Evolutionary conservation across 2,113 vertebrate genomes (phyloP).

Genomic region (Meleagris gallopavo): DNA sequence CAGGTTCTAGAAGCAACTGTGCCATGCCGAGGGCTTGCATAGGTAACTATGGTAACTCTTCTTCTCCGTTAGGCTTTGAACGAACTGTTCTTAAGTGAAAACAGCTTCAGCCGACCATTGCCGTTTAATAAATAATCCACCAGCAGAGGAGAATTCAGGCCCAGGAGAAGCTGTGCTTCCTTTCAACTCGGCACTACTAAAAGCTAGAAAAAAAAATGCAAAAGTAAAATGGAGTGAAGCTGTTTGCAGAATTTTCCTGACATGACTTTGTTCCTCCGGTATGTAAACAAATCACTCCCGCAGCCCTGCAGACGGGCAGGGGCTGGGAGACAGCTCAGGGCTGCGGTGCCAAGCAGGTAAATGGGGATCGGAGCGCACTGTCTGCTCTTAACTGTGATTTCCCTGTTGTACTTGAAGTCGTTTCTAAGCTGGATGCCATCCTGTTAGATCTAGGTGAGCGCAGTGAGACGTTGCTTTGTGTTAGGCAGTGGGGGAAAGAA

Average conservation of each 20-base stretch:
- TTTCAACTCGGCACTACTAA: constrained; percentile 35
- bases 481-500: neutral
- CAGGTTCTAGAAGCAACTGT: constrained; percentile 65
- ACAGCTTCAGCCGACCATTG: constrained; percentile 64
- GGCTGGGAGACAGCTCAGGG: neutral
- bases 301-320: accelerated
- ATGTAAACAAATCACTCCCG: neutral
- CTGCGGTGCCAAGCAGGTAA: neutral
- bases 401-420: neutral
- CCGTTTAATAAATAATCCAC: constrained; percentile 74
- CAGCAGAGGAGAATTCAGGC: constrained; percentile 45
- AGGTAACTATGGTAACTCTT: constrained; percentile 81
- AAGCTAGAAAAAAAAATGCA: constrained; percentile 12
- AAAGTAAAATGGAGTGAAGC: constrained; percentile 41
- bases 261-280: neutral
- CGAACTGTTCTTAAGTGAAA: constrained; percentile 76
- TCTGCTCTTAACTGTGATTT: neutral
- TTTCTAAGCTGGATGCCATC: neutral
- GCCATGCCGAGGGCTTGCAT: constrained; percentile 62
- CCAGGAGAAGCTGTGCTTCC: constrained; percentile 51
- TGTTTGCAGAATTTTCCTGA: constrained; percentile 5
- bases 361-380: neutral
- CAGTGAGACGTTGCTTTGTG: constrained; percentile 3
- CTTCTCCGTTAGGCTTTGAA: constrained; percentile 68
- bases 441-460: neutral